Percentiles rank a stretch among this genome's conserved stretches.
These are phyloP conservation scores for Macroramphosus scolopax DNA, from an alignment of 2,797 vertebrate species.

Conservation along the genomic window DNA sequence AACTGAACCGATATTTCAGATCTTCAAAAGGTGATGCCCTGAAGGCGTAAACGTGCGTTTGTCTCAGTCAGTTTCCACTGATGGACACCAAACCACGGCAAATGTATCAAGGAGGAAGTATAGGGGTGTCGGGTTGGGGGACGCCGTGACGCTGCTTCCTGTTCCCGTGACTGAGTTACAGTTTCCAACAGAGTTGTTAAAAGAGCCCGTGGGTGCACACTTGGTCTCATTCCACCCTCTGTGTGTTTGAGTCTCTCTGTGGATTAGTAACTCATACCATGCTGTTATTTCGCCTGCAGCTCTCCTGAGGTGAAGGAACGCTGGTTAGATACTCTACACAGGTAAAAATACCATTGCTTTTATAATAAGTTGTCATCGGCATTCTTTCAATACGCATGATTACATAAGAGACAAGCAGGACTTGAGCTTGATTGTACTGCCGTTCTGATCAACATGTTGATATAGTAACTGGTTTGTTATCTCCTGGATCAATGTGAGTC, in stretches of 20 bases:
- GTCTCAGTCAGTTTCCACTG: conserved; percentile 54
- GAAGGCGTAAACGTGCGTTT: conserved; percentile 22
- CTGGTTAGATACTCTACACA: conserved; percentile 80
- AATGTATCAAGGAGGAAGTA: conserved; percentile 63
- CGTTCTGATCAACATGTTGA: no score
- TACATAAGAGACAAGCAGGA: no score
- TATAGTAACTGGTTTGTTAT: no score
- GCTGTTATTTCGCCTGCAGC: conserved; percentile 74
- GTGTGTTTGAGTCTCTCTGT: conserved; percentile 39
- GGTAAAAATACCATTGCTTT: conserved; percentile 75
- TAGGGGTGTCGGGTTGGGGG: conserved; percentile 61
- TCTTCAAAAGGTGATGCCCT: no score
- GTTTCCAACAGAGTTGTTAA: conserved; percentile 83
- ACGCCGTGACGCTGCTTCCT: conserved; percentile 88
- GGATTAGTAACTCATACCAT: conserved; percentile 77
- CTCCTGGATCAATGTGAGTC: no score
- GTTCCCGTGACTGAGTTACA: conserved; percentile 72
- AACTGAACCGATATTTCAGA: no score
- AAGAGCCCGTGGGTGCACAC: conserved; percentile 45
- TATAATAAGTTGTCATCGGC: no score
- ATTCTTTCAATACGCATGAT: no score
- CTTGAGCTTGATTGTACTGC: no score
- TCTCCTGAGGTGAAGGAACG: conserved; percentile 80
- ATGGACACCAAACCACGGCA: conserved; percentile 9
- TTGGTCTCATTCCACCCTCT: conserved; percentile 43